These are phyloP conservation scores for Pseudochirops corinnae DNA, from an alignment of 2,797 vertebrate species.

Conservation along the genomic window DNA sequence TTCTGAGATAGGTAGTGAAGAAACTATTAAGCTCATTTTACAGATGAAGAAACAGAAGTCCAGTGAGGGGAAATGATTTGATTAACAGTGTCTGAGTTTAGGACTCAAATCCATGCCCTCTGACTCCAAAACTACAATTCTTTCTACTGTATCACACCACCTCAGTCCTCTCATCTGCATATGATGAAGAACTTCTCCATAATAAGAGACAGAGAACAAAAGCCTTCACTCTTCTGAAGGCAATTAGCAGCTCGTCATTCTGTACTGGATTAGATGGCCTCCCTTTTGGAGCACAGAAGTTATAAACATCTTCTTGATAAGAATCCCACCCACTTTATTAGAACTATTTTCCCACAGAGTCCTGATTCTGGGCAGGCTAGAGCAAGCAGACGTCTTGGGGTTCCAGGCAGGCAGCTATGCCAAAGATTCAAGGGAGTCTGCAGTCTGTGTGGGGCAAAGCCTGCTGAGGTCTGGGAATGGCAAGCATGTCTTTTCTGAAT, in stretches of 20 bases:
- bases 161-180: neutral
- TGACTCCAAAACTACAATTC: neutral
- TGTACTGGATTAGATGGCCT: neutral
- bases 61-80: neutral
- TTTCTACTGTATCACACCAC: neutral
- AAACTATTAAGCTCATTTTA: neutral
- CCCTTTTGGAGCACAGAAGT: neutral
- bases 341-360: neutral
- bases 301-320: neutral
- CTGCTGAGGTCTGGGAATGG: neutral
- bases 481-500: neutral
- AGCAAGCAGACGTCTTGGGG: neutral
- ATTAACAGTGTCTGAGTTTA: neutral
- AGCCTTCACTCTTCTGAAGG: neutral
- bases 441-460: neutral
- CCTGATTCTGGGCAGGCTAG: neutral
- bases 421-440: neutral
- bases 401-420: neutral
- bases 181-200: neutral
- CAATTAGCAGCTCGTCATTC: neutral
- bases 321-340: neutral
- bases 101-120: neutral
- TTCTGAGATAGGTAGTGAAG: neutral
- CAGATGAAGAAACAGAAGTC: neutral
- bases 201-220: neutral